Evolutionary conservation across 2,797 vertebrate species (phyloP), one percentile per base, ranked within the genome.

Genomic region (Gymnodraco acuticeps): DNA sequence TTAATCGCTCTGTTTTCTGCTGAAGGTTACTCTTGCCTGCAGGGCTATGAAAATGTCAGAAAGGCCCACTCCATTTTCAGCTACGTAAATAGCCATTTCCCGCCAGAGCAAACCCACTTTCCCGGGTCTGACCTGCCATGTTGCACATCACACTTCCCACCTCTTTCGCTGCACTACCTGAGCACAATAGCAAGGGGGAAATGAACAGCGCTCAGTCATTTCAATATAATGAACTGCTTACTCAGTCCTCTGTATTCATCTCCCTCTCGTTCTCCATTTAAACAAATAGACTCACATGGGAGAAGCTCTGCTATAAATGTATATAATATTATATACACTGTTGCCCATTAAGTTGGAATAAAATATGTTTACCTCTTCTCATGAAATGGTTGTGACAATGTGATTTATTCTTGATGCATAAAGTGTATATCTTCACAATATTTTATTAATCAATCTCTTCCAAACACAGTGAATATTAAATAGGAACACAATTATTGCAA

Each of bases 61-160:
- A 71, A 90, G 90, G 81, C 89, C 81, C 90, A 88, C 84, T 93
- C 92, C 89, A 93, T 89, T 94, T 94, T 87, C 90, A 84, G 89
- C 89, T 92, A 92, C 95, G 94, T 93, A 96, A 96, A 96, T 95
- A 97, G 92, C 92, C 89, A 91, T 95, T 95, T 95, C 95, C 96
- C 96, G 86, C 87, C 95, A 96, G 95, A 96, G 94, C 93, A 96
- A 96, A 95, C 96, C 95, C 93, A 95, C 90, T 93, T 95, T 92
- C 81, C 74, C 45, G 43, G 66, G 70, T 85, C 79, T 89, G 87
- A 91, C 90, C 92, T 82, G 89, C 89, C 80, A 81, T 82, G 76
- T 87, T 62, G 78, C 88, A 88, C 83, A 76, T 82, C 80, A 58
- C 84, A 77, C 74, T 47, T 87, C 81, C 56, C 84, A 83, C 77